Evolutionary conservation across 2,113 vertebrate species (phyloP), one percentile per base, ranked within the genome.

Genomic region (Trematocara zebra): DNA sequence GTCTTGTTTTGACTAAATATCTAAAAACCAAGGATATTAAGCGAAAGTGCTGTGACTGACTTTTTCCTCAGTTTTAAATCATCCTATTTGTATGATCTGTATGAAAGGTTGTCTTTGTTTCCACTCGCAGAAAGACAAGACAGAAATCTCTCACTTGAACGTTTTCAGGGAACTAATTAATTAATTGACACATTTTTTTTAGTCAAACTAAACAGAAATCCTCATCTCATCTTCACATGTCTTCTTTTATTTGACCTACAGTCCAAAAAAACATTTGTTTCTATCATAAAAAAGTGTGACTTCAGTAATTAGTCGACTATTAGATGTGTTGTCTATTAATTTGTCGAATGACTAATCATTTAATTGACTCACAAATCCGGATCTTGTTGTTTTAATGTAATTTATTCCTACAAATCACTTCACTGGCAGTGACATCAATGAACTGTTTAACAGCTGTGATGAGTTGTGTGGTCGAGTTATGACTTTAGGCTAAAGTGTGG

Each of bases 281-380:
- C 23, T 6, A 2, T 74, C 14, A 0, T 17, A 28, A 4, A 74
- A 72, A 74, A 74, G 5, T 28, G 3, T 74, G 40, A 74, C 5
- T 15, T 47, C 9, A 2, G 20, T 47, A 47, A 44, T 72, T 4
- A 72, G 0, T 7, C 2, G 1, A 47, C 23, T 44, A 4, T 47
- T 37, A 18, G 1, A 0, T 17, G 4, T 74, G 67, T 47, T 47
- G 7, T n/a, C 64, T 69, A 23, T 69, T 69, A 42, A 42, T 69
- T 23, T 69, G 14, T 74, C 0, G 0, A 47, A 74, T 28, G 67
- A 18, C 14, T 18, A 0, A 74, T 47, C 67, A 28, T 42, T 44
- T 23, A 26, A 72, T 15, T 44, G 8, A 47, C 67, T 74, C 1
- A 18, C 14, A 18, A 47, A 15, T 47, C 23, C 23, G 0, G 40